Conservation (phyloP, 2,888 invertebrate genomes). For the Taphrorychus bicolor region DNA sequence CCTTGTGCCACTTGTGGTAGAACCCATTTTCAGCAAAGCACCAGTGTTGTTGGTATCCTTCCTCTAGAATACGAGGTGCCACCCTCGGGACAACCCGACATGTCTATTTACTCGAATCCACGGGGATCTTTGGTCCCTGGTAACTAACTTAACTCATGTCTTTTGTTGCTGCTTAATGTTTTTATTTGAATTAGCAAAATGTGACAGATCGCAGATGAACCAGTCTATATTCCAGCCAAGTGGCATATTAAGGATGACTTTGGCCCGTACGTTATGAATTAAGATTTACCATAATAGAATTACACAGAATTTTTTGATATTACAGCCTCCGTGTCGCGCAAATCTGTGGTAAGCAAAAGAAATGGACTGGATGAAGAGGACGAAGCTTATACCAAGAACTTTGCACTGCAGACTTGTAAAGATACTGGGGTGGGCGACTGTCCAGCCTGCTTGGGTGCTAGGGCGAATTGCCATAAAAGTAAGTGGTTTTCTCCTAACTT, state of each 20-base stretch:
- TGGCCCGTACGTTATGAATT: not conserved
- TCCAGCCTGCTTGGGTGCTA: conserved; percentile 29
- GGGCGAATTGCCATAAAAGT: conserved; percentile 32
- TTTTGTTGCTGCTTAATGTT: too few species aligned
- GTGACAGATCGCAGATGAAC: not conserved
- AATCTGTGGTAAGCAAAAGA: conserved; percentile 9
- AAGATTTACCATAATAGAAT: not conserved
- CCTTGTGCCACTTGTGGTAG: conserved; percentile 32
- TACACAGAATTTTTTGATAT: not conserved
- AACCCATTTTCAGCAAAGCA: conserved; percentile 39
- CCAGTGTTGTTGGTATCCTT: conserved; percentile 26
- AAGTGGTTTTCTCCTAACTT: not conserved
- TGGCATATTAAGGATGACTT: not conserved
- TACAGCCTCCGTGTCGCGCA: not conserved
- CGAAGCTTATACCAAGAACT: conserved; percentile 14
- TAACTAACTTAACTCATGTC: too few species aligned
- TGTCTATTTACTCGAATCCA: conserved; percentile 2
- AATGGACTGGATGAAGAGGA: conserved; percentile 25
- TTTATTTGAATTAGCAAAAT: too few species aligned
- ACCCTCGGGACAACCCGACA: not conserved
- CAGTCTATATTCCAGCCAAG: not conserved
- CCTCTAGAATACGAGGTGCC: conserved; percentile 12
- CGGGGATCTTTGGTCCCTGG: not conserved
- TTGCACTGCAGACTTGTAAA: conserved; percentile 34
- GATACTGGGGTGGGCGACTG: conserved; percentile 41